Evolutionary conservation across 2,797 vertebrate species (phyloP), one percentile per base, ranked within the genome.

Genomic region (Antrozous pallidus): DNA sequence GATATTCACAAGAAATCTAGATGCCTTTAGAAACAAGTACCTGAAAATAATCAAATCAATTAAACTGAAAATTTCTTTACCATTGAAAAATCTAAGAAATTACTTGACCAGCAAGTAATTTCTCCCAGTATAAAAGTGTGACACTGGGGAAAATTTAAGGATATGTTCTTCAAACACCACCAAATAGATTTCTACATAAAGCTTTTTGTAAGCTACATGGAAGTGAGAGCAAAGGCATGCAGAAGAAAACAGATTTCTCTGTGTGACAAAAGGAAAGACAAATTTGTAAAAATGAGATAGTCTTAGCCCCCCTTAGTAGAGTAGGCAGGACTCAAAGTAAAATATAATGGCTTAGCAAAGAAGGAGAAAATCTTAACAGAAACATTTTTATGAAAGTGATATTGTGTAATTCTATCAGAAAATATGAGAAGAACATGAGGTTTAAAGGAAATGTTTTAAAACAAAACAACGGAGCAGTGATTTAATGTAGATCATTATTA

Each of bases 201-300:
- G n/a, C 8, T 95, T 94, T 91, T 85, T 45, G 36, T 83, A 74
- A 96, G 24, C 12, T 91, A 77, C 94, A 73, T 70, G 61, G 67
- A 83, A 90, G 78, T 92, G 54, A 96, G 71, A 67, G 47, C 9
- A 67, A 69, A 86, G 31, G 17, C 31, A 83, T 56, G 45, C 18
- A 75, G 45, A 78, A 17, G 38, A 74, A 80, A 78, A 82, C 36
- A 93, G 69, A 82, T 26, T 78, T 77, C 47, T 73, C 75, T 79
- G 31, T 47, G 69, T 89, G n/a, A 69, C 47, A 47, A 56, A 61
- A 58, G 10, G 47, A 83, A 86, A 65, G 40, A 78, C 36, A 77
- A 33, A 28, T 84, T 56, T 74, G 4, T 83, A 86, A 22, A 8
- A 88, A 26, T 4, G 31, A 33, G 42, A 67, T 81, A 28, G 65